Conservation (phyloP, 2,888 invertebrate species). For the Yponomeuta evonymella region DNA sequence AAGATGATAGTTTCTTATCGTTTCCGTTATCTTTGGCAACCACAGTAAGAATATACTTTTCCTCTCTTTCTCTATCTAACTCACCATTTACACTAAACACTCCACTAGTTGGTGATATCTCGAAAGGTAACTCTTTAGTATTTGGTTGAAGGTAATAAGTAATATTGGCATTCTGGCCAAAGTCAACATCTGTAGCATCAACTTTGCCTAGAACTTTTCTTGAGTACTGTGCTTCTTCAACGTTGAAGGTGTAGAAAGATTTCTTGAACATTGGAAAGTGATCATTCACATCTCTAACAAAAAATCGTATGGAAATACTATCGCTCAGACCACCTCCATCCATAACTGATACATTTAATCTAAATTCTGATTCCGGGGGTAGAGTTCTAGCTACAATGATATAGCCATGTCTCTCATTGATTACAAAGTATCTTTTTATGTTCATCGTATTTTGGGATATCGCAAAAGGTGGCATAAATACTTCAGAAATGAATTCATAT, state of each 20-base stretch:
- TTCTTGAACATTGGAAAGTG: conserved; percentile 89
- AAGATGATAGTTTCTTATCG: conserved; percentile 78
- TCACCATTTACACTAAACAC: conserved; percentile 83
- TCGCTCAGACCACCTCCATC: conserved; percentile 86
- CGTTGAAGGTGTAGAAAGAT: conserved; percentile 88
- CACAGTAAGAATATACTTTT: conserved; percentile 82
- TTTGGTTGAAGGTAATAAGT: conserved; percentile 79
- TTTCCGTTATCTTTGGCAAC: conserved; percentile 84
- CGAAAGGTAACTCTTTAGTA: conserved; percentile 78
- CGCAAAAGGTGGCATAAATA: conserved; percentile 75
- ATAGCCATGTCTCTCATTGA: conserved; percentile 86
- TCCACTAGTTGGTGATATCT: conserved; percentile 81
- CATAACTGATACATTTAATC: conserved; percentile 83
- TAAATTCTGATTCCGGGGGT: conserved; percentile 84
- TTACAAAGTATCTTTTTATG: conserved; percentile 81
- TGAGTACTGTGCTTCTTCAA: conserved; percentile 86
- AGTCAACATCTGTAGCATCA: conserved; percentile 87
- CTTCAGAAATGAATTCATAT: conserved; percentile 82
- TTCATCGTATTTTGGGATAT: conserved; percentile 59
- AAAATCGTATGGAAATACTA: conserved; percentile 81
- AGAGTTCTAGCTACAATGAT: conserved; percentile 82
- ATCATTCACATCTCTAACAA: conserved; percentile 87
- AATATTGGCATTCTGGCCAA: conserved; percentile 86
- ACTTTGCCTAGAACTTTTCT: conserved; percentile 84
- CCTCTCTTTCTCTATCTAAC: conserved; percentile 84